Conservation (phyloP, 2,797 vertebrate species). For the Hyperoplus lanceolatus region DNA sequence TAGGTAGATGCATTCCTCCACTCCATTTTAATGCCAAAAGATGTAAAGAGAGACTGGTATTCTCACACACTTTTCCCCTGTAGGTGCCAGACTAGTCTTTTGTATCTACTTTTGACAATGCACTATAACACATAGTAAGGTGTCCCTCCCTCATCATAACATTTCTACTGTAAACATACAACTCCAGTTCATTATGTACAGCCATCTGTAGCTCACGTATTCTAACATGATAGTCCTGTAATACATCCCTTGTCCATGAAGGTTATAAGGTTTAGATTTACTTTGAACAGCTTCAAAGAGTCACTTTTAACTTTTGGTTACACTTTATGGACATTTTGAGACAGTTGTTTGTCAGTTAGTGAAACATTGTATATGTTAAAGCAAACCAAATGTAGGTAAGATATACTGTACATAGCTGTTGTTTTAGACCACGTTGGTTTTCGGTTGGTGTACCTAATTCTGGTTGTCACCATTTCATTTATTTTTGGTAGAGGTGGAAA, state of each 20-base stretch:
- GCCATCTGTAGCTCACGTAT: background rate
- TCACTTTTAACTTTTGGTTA: background rate
- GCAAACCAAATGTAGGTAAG: background rate
- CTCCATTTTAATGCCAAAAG: constrained; percentile 16
- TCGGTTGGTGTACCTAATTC: background rate
- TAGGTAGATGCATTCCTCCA: background rate
- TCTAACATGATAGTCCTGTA: constrained; percentile 1
- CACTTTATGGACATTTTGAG: background rate
- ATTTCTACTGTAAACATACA: background rate
- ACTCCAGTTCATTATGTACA: constrained; percentile 17
- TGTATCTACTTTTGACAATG: constrained; percentile 17
- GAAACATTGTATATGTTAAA: background rate
- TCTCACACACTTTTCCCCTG: constrained; percentile 28
- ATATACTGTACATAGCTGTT: background rate
- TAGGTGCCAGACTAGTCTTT: constrained; percentile 9
- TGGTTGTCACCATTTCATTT: background rate
- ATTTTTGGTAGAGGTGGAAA: background rate
- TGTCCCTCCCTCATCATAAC: background rate
- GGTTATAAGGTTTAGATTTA: background rate
- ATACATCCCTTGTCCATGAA: background rate
- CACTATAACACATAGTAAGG: background rate
- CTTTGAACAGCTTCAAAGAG: background rate
- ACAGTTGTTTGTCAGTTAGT: background rate
- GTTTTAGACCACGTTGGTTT: background rate
- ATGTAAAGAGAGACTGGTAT: constrained; percentile 4